Base-by-base conservation (phyloP, 2,113 vertebrate genomes). In the Physeter macrocephalus region DNA sequence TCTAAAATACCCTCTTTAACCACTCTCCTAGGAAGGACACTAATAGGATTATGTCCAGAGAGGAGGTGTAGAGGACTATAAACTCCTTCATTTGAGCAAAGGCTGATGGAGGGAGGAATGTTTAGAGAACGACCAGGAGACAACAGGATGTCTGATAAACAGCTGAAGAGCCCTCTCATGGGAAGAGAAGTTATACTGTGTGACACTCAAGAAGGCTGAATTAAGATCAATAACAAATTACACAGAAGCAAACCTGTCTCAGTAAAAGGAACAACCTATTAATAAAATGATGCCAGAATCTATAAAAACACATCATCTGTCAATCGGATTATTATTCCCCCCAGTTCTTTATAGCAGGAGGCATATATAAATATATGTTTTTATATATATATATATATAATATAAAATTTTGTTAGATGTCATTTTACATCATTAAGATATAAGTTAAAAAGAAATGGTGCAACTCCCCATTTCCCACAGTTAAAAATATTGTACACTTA, bases 231-330 rank as follows among this genome's bases (percentile, higher is more conserved):
- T 41, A 94, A 81, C 46, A 84, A 93, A 57, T 66, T 20, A 57
- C 13, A 74, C 27, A 69, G 88, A 43, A 52, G 49, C 20, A 85
- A 96, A 71, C n/a, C 0, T 87, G 67, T 13, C n/a, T 84, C 88
- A 39, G 39, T 23, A 87, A 54, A 81, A 88, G 29, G 8, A 86
- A 93, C 29, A 66, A 75, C 27, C 64, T 84, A 67, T 69, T 88
- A 92, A 77, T 86, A 87, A 96, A 41, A 10, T 72, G 29, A 71
- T 41, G 34, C 5, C 88, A 92, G 52, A 75, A 61, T 92, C 72
- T 67, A 78, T 41, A 82, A 66, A 83, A 49, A 8, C 66, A 13
- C 17, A 81, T 78, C 31, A 62, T 34, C 67, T 92, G 20, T 71
- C 69, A 80, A 49, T 2, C 83, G n/a, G 6, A 83, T 0, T 69